Base-by-base conservation (phyloP, 2,113 vertebrate genomes). In the Strix uralensis region DNA sequence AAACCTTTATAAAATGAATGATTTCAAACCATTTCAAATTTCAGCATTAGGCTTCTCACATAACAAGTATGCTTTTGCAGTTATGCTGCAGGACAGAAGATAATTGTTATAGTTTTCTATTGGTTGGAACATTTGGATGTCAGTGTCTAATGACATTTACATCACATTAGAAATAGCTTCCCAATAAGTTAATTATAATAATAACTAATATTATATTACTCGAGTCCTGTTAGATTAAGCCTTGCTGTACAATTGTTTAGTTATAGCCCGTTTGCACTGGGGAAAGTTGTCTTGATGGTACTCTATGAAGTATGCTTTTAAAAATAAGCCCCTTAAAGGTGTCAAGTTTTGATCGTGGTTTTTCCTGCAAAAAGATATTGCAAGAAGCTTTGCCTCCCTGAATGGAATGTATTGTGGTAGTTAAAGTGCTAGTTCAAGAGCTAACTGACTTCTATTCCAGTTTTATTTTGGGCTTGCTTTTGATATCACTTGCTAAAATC, bases 401-500 rank as follows among this genome's bases (percentile, higher is more conserved):
- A 78, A 65, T 88, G 51, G 81, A 79, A 84, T 38, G 8, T 72
- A 27, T 79, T 82, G 46, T 87, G 44, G 21, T 79, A 70, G 25
- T 59, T 90, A 54, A 83, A 91, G 57, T 78, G 17, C 42, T 92
- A 86, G 73, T 81, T 96, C 52, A 81, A 67, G 52, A 87, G 65
- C 82, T 90, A 80, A 75, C 49, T 92, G 86, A 88, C 69, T 94
- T 85, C 47, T 90, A 84, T 86, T 92, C n/a, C 44, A 44, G 65
- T 75, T 94, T 89, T 95, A 94, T 97, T 96, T 95, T 91, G 77
- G 70, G 95, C 57, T 91, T 87, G 69, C 86, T 81, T 95, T 93
- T 93, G 86, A 89, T 95, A 95, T 32, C 52, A 57, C 42, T 93
- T 94, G 61, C 86, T 93, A 91, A 91, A 74, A 90, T 92, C 57